Evolutionary conservation across 2,113 vertebrate species (phyloP), one percentile per base, ranked within the genome.

Genomic region (Cynocephalus volans): DNA sequence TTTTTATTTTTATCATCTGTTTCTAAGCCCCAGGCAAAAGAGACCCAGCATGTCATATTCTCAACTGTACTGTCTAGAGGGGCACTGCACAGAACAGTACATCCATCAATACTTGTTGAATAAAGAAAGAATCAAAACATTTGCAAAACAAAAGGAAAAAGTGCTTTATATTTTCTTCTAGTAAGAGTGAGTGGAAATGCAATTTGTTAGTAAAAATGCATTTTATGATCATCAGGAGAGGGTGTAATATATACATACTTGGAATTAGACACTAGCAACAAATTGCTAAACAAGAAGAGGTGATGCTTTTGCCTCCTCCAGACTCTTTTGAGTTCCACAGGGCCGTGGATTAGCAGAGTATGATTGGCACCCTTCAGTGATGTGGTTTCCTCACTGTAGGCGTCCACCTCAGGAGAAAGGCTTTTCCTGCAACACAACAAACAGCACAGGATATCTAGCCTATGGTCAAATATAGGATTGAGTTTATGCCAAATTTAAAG

Each of bases 281-380:
- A 97, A 97, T 99, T 99, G 0, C 91, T 99, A 98, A 99, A 99
- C 91, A 99, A 98, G 98, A 99, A 99, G 95, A 99, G 98, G 95
- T 99, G 98, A 72, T 98, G 95, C 73, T 99, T 99, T 98, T 99
- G 99, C 76, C 98, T 99, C 97, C 99, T 99, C 91, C 99, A 98
- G 52, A 99, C 99, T 0, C 98, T 99, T 98, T 99, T 99, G 90
- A 99, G 98, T 95, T 99, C 99, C 41, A 41, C 98, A 0, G 99
- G 99, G 67, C 98, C 98, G 0, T 99, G 99, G 69, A 98, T 98
- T 97, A 99, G 95, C 95, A 99, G 99, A 0, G 96, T 88, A 65
- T 99, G 98, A 94, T 98, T 15, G 98, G 31, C 98, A 41, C 98
- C 41, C 87, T 99, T 98, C 93, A 99, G 99, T 18, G 99, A 99